Percentiles rank a stretch among this genome's conserved stretches.
phyloP scores from a whole-genome alignment of 2,113 vertebrate genomes.

The Antechinus stuartii region DNA sequence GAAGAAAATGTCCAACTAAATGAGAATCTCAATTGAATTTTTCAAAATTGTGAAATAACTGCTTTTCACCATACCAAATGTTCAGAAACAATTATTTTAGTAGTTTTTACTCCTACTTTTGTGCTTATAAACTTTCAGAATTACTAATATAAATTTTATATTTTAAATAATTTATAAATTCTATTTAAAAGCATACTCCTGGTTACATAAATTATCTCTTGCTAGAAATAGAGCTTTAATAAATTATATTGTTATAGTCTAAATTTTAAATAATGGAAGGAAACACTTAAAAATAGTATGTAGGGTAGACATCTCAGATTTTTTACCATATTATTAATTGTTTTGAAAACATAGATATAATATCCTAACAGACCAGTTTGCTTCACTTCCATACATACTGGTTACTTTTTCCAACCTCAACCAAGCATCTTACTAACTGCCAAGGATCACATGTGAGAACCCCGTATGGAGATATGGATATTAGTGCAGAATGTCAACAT shows the following conservation, averaged over 20 bases:
- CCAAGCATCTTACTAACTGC: neutral
- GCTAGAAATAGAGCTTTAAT: neutral
- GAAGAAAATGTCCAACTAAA: neutral
- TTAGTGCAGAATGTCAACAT: neutral
- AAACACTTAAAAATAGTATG: neutral
- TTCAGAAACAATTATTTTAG: slow-evolving; percentile 13
- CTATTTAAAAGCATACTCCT: neutral
- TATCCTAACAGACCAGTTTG: neutral
- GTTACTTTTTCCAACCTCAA: neutral
- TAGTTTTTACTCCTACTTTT: neutral
- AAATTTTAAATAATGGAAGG: neutral
- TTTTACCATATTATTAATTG: neutral
- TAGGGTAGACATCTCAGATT: neutral
- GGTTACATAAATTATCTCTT: slow-evolving; percentile 2
- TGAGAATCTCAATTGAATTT: neutral
- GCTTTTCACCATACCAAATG: neutral
- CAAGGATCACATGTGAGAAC: neutral
- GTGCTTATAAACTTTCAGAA: neutral
- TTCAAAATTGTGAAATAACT: neutral
- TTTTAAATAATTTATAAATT: slow-evolving; percentile 39
- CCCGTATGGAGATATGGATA: neutral
- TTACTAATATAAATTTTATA: slow-evolving; percentile 12
- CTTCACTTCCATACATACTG: neutral
- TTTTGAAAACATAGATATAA: neutral
- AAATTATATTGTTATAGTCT: neutral